phyloP scores from a whole-genome alignment of 2,888 invertebrate species.

The Eumerus sabulonum region DNA sequence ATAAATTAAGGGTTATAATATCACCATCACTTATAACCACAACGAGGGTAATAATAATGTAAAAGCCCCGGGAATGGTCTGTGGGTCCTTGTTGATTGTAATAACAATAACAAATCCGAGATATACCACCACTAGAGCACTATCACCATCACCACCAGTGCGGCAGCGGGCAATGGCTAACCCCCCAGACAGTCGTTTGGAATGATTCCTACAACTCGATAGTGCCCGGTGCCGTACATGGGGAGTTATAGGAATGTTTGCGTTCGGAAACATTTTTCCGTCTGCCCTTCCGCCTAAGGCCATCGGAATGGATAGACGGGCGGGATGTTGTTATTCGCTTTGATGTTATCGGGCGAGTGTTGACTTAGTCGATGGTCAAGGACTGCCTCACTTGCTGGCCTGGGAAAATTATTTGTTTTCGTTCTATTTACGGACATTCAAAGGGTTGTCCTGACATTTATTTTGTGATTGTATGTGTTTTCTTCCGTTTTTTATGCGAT shows the following conservation, averaged over 20 bases:
- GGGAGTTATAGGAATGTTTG: constrained; percentile 37
- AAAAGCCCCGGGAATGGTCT: constrained; percentile 37
- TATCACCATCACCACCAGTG: constrained; percentile 16
- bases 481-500: too few relatives aligned
- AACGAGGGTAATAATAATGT: constrained; percentile 46
- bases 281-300: constrained; percentile 34
- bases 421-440: constrained; percentile 25
- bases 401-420: constrained; percentile 12
- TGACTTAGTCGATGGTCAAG: constrained; percentile 54
- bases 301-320: background rate
- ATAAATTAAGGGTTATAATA: constrained; percentile 44
- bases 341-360: constrained; percentile 50
- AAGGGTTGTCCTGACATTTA: constrained; percentile 15
- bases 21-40: constrained; percentile 53
- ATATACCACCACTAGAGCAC: constrained; percentile 14
- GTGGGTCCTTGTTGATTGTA: constrained; percentile 38
- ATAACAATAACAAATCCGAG: constrained; percentile 53
- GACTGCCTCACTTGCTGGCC: constrained; percentile 29
- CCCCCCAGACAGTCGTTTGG: constrained; percentile 36
- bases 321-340: constrained; percentile 16
- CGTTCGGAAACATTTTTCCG: constrained; percentile 50
- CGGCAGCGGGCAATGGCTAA: constrained; percentile 29
- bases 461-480: too few relatives aligned
- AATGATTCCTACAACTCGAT: constrained; percentile 48
- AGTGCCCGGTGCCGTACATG: constrained; percentile 38